Evolutionary conservation across 2,113 vertebrate genomes (phyloP).

Genomic region (Leiothrix lutea): DNA sequence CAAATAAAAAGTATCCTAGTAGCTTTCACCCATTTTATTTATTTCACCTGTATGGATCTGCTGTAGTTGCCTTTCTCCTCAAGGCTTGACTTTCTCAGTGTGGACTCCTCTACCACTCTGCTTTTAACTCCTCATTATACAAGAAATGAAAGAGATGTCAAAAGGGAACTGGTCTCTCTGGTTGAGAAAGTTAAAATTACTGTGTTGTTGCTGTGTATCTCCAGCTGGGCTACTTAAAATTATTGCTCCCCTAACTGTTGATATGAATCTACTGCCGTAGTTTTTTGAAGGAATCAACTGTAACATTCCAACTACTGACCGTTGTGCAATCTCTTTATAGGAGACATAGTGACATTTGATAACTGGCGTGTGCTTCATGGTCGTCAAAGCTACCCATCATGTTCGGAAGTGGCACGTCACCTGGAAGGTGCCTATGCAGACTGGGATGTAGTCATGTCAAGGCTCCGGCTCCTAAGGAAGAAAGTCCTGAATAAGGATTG

Average conservation of each 20-base stretch:
- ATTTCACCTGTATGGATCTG: neutral
- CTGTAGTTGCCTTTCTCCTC: neutral
- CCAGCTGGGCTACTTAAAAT: neutral
- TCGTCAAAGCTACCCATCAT: constrained; percentile 73
- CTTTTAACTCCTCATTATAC: neutral
- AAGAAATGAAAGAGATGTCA: neutral
- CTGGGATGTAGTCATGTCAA: constrained; percentile 94
- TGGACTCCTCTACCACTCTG: neutral
- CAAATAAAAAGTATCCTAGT: neutral
- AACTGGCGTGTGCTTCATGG: constrained; percentile 93
- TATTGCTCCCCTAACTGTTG: neutral
- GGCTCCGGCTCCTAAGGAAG: constrained; percentile 80
- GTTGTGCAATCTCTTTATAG: constrained; percentile 55
- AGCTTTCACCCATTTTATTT: neutral
- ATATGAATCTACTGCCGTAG: accelerated
- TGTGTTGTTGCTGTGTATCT: neutral
- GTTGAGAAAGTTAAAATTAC: neutral
- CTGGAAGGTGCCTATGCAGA: constrained; percentile 93
- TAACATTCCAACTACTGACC: neutral
- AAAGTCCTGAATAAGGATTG: constrained; percentile 45
- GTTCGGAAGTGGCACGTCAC: constrained; percentile 68
- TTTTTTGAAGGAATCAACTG: neutral
- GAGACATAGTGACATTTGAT: constrained; percentile 90
- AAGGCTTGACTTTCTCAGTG: neutral
- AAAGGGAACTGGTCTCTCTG: neutral